Base-by-base conservation (phyloP, 53 echinoderm and acorn worm genomes). In the Holothuria leucospilota region DNA sequence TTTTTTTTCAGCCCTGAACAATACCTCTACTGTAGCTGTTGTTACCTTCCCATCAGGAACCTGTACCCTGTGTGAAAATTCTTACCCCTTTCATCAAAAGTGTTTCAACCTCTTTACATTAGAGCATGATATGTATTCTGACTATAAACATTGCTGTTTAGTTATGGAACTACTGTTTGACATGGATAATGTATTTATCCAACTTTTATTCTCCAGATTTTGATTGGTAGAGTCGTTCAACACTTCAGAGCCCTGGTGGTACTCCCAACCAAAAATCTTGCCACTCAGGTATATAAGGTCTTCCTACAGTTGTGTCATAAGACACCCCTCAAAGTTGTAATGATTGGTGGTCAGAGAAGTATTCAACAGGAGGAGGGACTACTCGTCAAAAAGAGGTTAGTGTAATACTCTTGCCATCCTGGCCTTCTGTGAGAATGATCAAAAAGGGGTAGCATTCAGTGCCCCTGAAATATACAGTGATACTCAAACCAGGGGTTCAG, bases 191-290 rank as follows among this genome's bases (percentile, higher is more conserved):
- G 3, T 34, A 34, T 34, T 1, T 56, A 16, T 56, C 1, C 15
- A 16, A 18, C 56, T 56, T 16, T 15, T 56, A 1, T 18, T 56
- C 18, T 16, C 18, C 66, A 97, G 97, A 91, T 95, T 51, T 69
- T 97, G 23, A 62, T 95, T 28, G 83, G 89, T 59, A 79, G 95
- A 10, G 87, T 95, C 9, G 87, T 95, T 0, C 91, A 89, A 12
- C 82, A 84, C 25, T 87, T 95, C 28, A 82, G 97, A 16, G 97
- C 97, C 39, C 88, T 97, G 64, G 89, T 92, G 11, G 97, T 97
- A 40, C 82, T 97, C 62, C 97, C 97, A 56, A 97, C 97, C 52
- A 93, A 91, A 14, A 93, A 97, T 83, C 93, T 97, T 3, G 97
- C 97, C 5, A 88, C 86, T 64, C 97, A 97, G 81, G 95, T 97